phyloP scores from a whole-genome alignment of 2,113 vertebrate species.

The Indri indri region DNA sequence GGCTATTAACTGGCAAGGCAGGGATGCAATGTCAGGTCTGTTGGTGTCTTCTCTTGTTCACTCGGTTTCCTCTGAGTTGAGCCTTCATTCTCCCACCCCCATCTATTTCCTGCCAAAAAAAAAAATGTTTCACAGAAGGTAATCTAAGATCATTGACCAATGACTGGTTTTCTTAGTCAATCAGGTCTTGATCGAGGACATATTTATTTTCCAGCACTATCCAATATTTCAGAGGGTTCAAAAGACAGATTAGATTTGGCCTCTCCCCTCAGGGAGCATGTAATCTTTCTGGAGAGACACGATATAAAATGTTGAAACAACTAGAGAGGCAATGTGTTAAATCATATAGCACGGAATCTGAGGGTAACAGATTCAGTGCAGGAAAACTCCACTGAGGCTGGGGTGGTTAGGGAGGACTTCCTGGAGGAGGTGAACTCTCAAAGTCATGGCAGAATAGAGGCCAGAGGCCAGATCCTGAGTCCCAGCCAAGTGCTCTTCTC shows the following conservation, averaged over 20 bases:
- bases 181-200: background rate
- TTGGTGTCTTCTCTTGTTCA: background rate
- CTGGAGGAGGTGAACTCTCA: background rate
- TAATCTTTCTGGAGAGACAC: background rate
- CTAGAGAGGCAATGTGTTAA: background rate
- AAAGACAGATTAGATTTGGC: background rate
- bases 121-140: background rate
- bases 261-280: background rate
- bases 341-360: background rate
- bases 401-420: background rate
- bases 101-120: background rate
- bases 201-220: background rate
- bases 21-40: background rate
- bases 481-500: background rate
- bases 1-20: background rate
- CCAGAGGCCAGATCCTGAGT: background rate
- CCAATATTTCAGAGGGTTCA: background rate
- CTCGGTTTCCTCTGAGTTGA: background rate
- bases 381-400: background rate
- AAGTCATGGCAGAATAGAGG: background rate
- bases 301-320: background rate
- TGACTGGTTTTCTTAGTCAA: background rate
- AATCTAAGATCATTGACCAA: background rate
- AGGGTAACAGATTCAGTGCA: background rate
- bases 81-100: background rate